Evolutionary conservation across 2,888 invertebrate genomes (phyloP), one percentile per base, ranked within the genome.

Genomic region (Sphecodes monilicornis): DNA sequence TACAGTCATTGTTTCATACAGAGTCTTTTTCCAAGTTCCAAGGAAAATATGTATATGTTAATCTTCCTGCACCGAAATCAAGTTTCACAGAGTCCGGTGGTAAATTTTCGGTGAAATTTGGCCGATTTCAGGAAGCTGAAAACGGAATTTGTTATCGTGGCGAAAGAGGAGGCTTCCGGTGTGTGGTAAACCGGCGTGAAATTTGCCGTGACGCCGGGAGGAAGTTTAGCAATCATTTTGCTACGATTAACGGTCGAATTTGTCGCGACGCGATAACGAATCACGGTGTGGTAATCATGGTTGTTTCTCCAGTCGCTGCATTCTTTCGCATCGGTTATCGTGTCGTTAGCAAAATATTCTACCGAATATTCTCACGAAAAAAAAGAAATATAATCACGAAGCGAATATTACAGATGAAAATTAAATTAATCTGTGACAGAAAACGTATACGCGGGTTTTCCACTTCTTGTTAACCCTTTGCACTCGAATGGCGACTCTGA

Each of bases 111-210:
- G 10, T 11, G 41, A 41, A 11, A 41, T 11, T 0, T 13, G 8
- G 6, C 8, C 8, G 3, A 50, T 50, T 50, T 8, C 6, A 8
- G 1, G 22, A 8, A 22, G 2, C 22, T 22, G 22, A 8, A 22
- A 0, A 8, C 1, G 50, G 8, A 50, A 8, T 50, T 50, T 8
- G 8, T 22, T 8, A 50, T 22, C 50, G 22, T 8, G 22, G 22
- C 8, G 22, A 22, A 22, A 10, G 8, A 10, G 64, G 64, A 64
- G n/a, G n/a, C n/a, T 32, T 32, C 64, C 32, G 64, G 32, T 32
- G 64, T 64, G 5, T 32, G 32, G 64, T 32, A 64, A 64, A 64
- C 64, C 64, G 64, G 64, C 64, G 64, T 32, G 64, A 64, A 64
- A 64, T 32, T 64, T 18, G 32, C 64, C 64, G 11, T 64, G 64